Conservation (phyloP, 1,140 invertebrate genomes). For the Druon quercuslanigerum region DNA sequence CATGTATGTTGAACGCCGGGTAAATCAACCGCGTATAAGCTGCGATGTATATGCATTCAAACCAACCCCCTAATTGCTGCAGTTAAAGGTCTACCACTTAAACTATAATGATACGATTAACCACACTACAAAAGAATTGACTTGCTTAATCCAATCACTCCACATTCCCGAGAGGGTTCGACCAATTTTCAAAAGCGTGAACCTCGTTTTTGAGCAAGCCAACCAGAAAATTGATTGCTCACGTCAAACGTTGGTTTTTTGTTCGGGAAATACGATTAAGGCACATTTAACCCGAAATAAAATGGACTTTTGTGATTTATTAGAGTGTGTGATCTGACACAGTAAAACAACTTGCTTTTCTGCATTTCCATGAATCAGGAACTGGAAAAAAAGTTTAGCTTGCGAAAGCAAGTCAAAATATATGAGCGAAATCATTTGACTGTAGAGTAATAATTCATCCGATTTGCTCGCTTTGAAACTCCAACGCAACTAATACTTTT, state of each 20-base stretch:
- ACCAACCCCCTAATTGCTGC: slow-evolving; percentile 22
- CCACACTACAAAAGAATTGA: slow-evolving; percentile 26
- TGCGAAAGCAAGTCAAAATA: background rate
- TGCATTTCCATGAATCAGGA: slow-evolving; percentile 5
- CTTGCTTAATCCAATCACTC: slow-evolving; percentile 20
- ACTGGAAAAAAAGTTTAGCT: background rate
- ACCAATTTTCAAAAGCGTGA: background rate
- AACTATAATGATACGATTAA: slow-evolving; percentile 19
- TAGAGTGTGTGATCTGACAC: slow-evolving; percentile 3
- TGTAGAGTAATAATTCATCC: slow-evolving; percentile 1
- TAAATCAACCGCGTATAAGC: slow-evolving; percentile 6
- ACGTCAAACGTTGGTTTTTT: slow-evolving; percentile 4
- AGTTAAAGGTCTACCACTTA: slow-evolving; percentile 14
- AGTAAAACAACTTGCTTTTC: slow-evolving; percentile 13
- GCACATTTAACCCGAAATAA: slow-evolving; percentile 8
- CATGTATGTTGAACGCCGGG: background rate
- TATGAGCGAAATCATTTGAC: slow-evolving; percentile 7
- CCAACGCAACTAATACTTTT: background rate
- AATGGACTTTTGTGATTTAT: slow-evolving; percentile 20
- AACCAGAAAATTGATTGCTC: slow-evolving; percentile 16
- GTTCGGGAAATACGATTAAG: background rate
- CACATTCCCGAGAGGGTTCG: background rate
- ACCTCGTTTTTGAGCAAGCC: slow-evolving; percentile 4
- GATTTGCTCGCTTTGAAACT: background rate
- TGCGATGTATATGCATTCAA: slow-evolving; percentile 19